Evolutionary conservation across 1,140 invertebrate genomes (phyloP).

Genomic region (Drosophila bifasciata): DNA sequence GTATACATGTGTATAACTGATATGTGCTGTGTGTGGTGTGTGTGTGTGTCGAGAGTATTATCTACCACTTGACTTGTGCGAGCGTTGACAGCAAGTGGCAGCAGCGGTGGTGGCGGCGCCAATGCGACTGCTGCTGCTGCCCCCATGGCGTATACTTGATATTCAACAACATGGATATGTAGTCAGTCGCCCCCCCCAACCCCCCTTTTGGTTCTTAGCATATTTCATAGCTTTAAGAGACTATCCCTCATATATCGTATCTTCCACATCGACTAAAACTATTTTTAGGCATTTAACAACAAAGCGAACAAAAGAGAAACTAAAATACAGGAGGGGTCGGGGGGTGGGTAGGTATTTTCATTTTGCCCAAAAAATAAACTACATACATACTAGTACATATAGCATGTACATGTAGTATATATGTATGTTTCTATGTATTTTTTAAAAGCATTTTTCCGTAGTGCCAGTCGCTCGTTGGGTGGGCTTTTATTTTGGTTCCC

Average conservation of each 20-base stretch:
- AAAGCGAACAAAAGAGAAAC: conserved; percentile 19
- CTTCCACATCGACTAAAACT: conserved; percentile 19
- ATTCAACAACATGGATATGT: conserved; percentile 29
- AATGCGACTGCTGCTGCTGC: conserved; percentile 34
- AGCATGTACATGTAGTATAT: too few species aligned
- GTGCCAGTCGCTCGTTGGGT: conserved; percentile 25
- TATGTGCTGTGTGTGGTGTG: too few species aligned
- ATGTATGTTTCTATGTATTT: conserved; percentile 32
- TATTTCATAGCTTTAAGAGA: conserved; percentile 46
- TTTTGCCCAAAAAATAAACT: conserved; percentile 31
- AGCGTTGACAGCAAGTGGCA: conserved; percentile 58
- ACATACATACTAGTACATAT: too few species aligned
- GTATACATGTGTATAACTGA: conserved; percentile 1
- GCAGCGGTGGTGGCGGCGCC: conserved; percentile 51
- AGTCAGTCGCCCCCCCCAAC: neutral
- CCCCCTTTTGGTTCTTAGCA: conserved; percentile 7
- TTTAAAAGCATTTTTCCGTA: conserved; percentile 70
- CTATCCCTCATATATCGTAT: conserved; percentile 32
- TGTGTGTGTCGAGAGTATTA: too few species aligned
- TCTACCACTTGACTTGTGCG: conserved; percentile 59
- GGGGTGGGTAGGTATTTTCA: conserved; percentile 38
- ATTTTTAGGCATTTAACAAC: conserved; percentile 53
- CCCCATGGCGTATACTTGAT: conserved; percentile 68
- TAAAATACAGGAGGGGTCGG: neutral
- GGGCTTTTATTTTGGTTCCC: conserved; percentile 53